Conservation (phyloP, 30 jellyfish, hydroid and myxozoan species). For the Turritopsis dohrnii region DNA sequence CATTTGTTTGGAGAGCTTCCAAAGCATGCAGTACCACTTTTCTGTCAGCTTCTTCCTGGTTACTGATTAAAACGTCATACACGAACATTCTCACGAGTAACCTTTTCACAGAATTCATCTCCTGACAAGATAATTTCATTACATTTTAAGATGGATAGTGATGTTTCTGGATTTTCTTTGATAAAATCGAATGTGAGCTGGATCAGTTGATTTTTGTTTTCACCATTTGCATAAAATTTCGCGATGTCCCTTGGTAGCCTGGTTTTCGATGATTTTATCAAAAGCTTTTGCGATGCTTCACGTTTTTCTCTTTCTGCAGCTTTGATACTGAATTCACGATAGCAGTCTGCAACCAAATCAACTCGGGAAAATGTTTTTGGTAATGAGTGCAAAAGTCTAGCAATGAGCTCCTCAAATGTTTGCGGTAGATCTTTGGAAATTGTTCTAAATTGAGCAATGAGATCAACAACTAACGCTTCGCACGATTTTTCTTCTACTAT, state of each 20-base stretch:
- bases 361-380: neutral
- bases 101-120: neutral
- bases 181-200: slow-evolving; percentile 8
- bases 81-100: neutral
- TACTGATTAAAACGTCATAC: neutral
- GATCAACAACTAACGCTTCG: neutral
- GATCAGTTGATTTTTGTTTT: slow-evolving; percentile 6
- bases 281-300: neutral
- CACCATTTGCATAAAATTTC: neutral
- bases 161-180: slow-evolving; percentile 5
- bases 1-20: slow-evolving; percentile 5
- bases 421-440: neutral
- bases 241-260: neutral
- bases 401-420: neutral
- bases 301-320: neutral
- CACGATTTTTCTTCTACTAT: too few relatives aligned
- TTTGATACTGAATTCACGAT: neutral
- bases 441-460: neutral
- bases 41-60: slow-evolving; percentile 30
- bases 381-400: neutral
- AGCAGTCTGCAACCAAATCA: neutral
- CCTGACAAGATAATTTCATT: neutral
- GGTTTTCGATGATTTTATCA: neutral
- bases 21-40: slow-evolving; percentile 3
- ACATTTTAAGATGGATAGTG: neutral